Base-by-base conservation (phyloP, 2,797 vertebrate species). In the Coilia nasus region DNA sequence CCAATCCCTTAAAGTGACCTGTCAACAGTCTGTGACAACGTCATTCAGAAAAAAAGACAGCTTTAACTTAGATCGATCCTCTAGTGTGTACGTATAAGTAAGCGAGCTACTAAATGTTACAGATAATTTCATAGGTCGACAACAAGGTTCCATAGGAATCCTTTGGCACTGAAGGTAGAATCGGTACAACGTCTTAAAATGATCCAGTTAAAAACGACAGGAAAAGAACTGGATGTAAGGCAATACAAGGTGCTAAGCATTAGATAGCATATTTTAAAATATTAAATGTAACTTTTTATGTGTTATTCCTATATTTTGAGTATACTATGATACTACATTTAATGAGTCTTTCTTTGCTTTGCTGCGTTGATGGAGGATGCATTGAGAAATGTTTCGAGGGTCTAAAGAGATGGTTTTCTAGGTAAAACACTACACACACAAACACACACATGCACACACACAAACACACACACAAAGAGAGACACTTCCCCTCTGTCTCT, bases 191-290 rank as follows among this genome's bases (percentile, higher is more conserved):
- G 6, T 75, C 12, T 35, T 78, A 44, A 41, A 83, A 71, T 80
- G 81, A 82, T 57, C n/a, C 83, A 87, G 83, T 46, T 9, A 41
- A 21, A 81, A 81, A 62, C 6, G 62, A 75, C 31, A 41, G 31
- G 15, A 83, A 88, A 81, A 75, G 62, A 75, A 87, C 60, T 50
- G 81, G 82, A 83, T 84, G 71, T 78, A 82, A 81, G 17, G 82
- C 23, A 25, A 83, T 67, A 83, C 54, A 83, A 71, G 46, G 62
- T 50, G 54, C 54, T 54, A 83, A 56, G 23, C 25, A 62, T 21
- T 35, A 80, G 62, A 46, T 83, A 81, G 59, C 44, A 84, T 88
- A 87, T 62, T 41, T 67, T 85, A 78, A 87, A 50, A 80, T 59
- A 67, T 60, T 75, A 82, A 64, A 54, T 44, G 67, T 7, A 75